These are phyloP conservation scores for Nymphalis c-album DNA, from an alignment of 2,888 invertebrate genomes.

Conservation along the genomic window DNA sequence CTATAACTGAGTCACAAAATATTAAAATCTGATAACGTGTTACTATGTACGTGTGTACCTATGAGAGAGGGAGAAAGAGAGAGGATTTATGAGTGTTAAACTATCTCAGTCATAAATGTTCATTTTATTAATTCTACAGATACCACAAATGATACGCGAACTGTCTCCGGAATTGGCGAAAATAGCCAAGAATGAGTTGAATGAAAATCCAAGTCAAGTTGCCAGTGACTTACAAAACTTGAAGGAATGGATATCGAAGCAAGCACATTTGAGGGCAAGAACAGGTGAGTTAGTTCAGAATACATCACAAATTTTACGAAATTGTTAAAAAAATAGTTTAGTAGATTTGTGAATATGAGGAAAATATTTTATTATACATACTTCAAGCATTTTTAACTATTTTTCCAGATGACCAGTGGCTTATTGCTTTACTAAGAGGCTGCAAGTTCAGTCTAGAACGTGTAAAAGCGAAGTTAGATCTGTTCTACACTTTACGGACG, in stretches of 20 bases:
- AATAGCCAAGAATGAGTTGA: constrained; percentile 72
- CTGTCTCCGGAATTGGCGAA: constrained; percentile 70
- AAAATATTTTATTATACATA: not conserved
- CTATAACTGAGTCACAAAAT: no score
- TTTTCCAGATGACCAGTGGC: constrained; percentile 79
- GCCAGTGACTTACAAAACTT: constrained; percentile 67
- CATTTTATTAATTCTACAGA: constrained; percentile 9
- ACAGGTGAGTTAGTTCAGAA: constrained; percentile 64
- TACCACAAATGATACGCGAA: constrained; percentile 56
- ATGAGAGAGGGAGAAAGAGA: no score
- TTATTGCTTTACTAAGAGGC: constrained; percentile 77
- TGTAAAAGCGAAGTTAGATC: constrained; percentile 80
- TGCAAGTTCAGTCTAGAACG: constrained; percentile 81
- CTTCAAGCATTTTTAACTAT: not conserved
- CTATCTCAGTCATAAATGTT: no score
- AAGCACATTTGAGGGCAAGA: constrained; percentile 78
- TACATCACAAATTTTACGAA: not conserved
- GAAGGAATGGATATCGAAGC: constrained; percentile 79
- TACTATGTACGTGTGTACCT: no score
- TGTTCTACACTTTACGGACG: constrained; percentile 82
- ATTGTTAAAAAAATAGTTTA: no score
- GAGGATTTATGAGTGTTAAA: no score
- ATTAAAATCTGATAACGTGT: no score
- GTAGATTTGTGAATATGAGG: no score
- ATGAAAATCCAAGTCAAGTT: constrained; percentile 71